Evolutionary conservation across 2,797 vertebrate species (phyloP).

Genomic region (Myoxocephalus aenaeus): DNA sequence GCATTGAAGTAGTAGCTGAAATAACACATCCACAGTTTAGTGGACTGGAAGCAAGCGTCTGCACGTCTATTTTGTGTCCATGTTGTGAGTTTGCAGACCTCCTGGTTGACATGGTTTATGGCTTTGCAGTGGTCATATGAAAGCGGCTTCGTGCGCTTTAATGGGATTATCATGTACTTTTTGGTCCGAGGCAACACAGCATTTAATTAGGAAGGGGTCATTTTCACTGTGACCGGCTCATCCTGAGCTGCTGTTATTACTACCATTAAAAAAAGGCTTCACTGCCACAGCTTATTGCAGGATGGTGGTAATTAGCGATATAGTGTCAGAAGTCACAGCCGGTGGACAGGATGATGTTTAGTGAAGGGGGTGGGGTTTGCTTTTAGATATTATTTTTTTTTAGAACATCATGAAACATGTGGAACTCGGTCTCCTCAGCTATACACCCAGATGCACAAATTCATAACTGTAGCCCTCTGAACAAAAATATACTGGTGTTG

Average conservation of each 20-base stretch:
- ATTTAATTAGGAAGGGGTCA: slow-evolving; percentile 75
- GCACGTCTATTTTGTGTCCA: slow-evolving; percentile 11
- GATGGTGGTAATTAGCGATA: slow-evolving; percentile 59
- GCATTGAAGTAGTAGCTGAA: neutral
- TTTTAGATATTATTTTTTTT: slow-evolving; percentile 26
- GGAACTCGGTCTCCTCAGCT: neutral
- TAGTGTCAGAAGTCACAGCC: slow-evolving; percentile 60
- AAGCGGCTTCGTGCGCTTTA: slow-evolving; percentile 61
- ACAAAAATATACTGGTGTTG: neutral
- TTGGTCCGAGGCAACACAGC: slow-evolving; percentile 60
- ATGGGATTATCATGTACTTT: slow-evolving; percentile 72
- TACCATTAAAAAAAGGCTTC: slow-evolving; percentile 63
- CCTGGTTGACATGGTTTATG: slow-evolving; percentile 37
- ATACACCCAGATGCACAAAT: too few relatives aligned
- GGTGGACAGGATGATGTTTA: slow-evolving; percentile 35
- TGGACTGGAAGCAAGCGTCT: neutral
- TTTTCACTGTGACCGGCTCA: slow-evolving; percentile 60
- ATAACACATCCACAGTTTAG: neutral
- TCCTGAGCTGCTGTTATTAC: slow-evolving; percentile 61
- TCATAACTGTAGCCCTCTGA: neutral
- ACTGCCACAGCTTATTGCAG: slow-evolving; percentile 46
- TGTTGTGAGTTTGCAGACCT: slow-evolving; percentile 4
- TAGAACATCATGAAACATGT: neutral
- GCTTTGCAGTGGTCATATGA: slow-evolving; percentile 43
- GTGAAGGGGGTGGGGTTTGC: slow-evolving; percentile 14